Base-by-base conservation (phyloP, 92 coral and sea anemone species). In the Epizoanthus rinbou region DNA sequence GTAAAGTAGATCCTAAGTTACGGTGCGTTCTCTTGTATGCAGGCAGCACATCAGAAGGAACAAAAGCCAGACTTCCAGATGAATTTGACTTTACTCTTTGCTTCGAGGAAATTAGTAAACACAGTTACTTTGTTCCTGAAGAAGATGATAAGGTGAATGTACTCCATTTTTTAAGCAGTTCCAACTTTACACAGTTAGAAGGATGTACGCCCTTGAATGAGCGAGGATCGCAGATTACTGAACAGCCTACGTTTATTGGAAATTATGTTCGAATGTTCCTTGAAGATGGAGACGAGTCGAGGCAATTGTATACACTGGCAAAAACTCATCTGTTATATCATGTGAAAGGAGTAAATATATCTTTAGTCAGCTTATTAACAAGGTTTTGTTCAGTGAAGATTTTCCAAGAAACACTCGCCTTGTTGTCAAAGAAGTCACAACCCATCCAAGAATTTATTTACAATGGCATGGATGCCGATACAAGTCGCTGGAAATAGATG, bases 11-110 rank as follows among this genome's bases (percentile, higher is more conserved):
- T 59, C 74, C 87, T 33, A 84, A 73, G 53, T 72, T 84, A 82
- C 87, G 87, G 35, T 84, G 87, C 54, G 37, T 75, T 62, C 72
- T 84, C 60, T 84, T 57, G 73, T 57, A 33, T 25, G 72, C 74
- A 25, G 87, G 87, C 64, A 84, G 87, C 75, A 57, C 87, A 41
- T 74, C 87, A 18, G 87, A 84, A 84, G 87, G 82, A 58, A 84
- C 87, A 18, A 84, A 84, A 63, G 74, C 81, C n/a, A 73, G 74
- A 74, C 75, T 35, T 37, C 87, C 87, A 58, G 81, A 84, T 74
- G 87, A 84, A 80, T 84, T 84, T 84, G 87, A 84, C 73, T 84
- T 72, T 59, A 69, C n/a, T 39, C 57, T 84, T 24, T 84, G 87
- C 74, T 50, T 84, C 8, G 87, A 84, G 24, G 87, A 84, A 43